phyloP scores from a whole-genome alignment of 2,888 invertebrate species.

The Dryadula phaetusa region DNA sequence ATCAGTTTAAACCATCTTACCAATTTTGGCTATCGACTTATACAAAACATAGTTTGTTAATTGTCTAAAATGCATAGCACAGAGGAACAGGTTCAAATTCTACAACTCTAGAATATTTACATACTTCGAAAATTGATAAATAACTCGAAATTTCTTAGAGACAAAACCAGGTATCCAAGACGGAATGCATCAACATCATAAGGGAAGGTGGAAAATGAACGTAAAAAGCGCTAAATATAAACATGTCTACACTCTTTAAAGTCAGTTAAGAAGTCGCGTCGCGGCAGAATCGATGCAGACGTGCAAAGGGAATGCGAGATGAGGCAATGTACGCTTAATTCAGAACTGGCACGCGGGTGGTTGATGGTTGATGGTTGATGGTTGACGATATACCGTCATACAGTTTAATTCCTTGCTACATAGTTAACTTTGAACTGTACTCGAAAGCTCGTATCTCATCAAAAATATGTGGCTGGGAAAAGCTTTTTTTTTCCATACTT shows the following conservation, averaged over 20 bases:
- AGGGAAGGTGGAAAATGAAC: too few species aligned
- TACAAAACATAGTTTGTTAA: too few species aligned
- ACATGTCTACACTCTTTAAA: not conserved
- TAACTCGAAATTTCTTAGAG: too few species aligned
- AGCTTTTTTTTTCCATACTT: conserved; percentile 6
- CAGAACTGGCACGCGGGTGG: conserved; percentile 24
- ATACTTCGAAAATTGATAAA: too few species aligned
- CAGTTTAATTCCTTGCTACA: conserved; percentile 13
- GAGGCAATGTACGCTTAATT: conserved; percentile 49
- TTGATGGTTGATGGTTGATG: not conserved
- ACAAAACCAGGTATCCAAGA: too few species aligned
- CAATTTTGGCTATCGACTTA: too few species aligned
- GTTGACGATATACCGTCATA: not conserved
- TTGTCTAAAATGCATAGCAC: too few species aligned
- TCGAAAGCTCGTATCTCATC: not conserved
- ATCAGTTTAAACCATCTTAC: too few species aligned
- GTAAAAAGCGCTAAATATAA: not conserved
- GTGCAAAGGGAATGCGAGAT: conserved; percentile 70
- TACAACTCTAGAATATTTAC: too few species aligned
- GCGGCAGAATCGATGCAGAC: conserved; percentile 38
- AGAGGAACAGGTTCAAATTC: too few species aligned
- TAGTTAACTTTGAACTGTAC: conserved; percentile 18
- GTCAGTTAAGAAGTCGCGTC: conserved; percentile 18
- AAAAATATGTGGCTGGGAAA: not conserved
- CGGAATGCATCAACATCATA: too few species aligned